phyloP scores from a whole-genome alignment of 2,113 vertebrate genomes.

The Excalfactoria chinensis region DNA sequence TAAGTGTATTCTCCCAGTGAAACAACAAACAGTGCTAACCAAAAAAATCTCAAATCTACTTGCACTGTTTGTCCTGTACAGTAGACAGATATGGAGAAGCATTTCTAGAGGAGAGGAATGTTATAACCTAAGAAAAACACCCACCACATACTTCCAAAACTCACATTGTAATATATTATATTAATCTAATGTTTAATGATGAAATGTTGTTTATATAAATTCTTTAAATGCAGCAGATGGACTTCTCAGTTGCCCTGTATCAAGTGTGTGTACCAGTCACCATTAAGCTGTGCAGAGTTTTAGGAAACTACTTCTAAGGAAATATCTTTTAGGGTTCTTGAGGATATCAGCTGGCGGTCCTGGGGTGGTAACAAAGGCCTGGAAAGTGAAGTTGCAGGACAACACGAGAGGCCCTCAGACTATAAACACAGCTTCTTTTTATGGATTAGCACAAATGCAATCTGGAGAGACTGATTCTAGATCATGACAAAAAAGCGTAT shows the following conservation, averaged over 20 bases:
- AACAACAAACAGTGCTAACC: not conserved
- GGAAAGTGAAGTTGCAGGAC: not conserved
- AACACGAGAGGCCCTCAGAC: not conserved
- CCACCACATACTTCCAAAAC: not conserved
- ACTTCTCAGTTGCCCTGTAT: not conserved
- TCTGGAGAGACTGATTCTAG: not conserved
- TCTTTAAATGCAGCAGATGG: not conserved
- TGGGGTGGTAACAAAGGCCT: not conserved
- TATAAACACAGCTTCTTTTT: not conserved
- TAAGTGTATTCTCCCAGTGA: not conserved
- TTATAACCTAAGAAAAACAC: not conserved
- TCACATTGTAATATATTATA: not conserved
- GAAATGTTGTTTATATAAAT: not conserved
- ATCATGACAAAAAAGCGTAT: not conserved
- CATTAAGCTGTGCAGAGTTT: not conserved
- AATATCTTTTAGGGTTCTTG: not conserved
- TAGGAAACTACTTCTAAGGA: not conserved
- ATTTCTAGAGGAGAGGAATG: not conserved
- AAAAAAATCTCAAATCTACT: not conserved
- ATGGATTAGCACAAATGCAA: not conserved
- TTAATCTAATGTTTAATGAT: not conserved
- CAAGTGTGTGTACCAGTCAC: accelerated
- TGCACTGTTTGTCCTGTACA: not conserved
- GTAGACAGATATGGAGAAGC: not conserved
- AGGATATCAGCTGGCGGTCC: not conserved